Evolutionary conservation across 2,113 vertebrate genomes (phyloP).

Genomic region (Actenoides lindsayi): DNA sequence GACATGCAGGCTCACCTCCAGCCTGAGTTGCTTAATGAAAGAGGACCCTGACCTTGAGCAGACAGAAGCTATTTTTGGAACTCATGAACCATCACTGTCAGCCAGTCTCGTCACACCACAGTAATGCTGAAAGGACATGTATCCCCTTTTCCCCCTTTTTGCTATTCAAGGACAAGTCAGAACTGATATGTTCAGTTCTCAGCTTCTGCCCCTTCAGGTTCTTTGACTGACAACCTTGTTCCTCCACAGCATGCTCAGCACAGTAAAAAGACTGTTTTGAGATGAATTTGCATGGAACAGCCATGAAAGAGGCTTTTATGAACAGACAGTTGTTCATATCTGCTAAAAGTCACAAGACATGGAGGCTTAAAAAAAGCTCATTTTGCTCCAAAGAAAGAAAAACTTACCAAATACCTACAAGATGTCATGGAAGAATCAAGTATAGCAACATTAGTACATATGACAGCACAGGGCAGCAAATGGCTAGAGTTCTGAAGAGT

Average conservation of each 20-base stretch:
- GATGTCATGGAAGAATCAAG: not conserved
- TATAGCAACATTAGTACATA: not conserved
- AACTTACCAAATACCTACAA: not conserved
- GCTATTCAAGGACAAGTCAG: not conserved
- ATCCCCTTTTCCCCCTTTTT: not conserved
- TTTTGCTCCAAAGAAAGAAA: not conserved
- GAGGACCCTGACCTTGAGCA: not conserved
- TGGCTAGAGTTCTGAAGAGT: not conserved
- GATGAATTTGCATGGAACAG: not conserved
- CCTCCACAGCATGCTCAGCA: not conserved
- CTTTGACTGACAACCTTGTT: not conserved
- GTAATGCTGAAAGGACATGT: not conserved
- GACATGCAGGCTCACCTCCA: not conserved
- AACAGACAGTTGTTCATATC: not conserved
- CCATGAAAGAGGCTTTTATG: not conserved
- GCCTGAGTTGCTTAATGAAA: not conserved
- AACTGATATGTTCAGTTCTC: not conserved
- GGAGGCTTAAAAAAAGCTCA: not conserved
- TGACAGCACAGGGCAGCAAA: not conserved
- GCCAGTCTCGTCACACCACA: not conserved
- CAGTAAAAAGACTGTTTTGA: not conserved
- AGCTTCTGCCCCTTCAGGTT: not conserved
- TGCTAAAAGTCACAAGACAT: not conserved
- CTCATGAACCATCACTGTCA: not conserved
- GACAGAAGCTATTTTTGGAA: slow-evolving; percentile 21